Base-by-base conservation (phyloP, 1,140 invertebrate species). In the Tenebrio molitor region DNA sequence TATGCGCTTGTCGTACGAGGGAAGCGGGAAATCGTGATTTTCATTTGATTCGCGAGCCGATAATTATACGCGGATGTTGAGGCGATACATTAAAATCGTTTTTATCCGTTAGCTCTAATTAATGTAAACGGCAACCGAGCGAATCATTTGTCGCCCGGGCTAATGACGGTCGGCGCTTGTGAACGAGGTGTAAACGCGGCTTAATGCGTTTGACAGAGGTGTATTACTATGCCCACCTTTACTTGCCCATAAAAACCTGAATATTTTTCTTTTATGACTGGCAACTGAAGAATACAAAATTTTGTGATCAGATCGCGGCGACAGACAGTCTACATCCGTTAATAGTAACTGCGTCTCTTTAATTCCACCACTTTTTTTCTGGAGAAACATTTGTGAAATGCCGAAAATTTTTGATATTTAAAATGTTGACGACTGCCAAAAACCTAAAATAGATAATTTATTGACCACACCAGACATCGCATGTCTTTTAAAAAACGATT, bases 301-400 rank as follows among this genome's bases (percentile, higher is more conserved):
- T 25, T 21, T 29, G 25, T 58, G 8, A 12, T 29, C 12, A 23
- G 14, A 58, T 58, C 12, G 15, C 23, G 50, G 50, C 50, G 50
- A 58, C 50, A 58, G 50, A 58, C 50, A 58, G 50, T 58, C 50
- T 58, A 58, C 21, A 58, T 58, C 50, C 36, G 36, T 39, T 39
- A 39, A 39, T n/a, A 39, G 36, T n/a, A 12, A 39, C 36, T 12
- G 4, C 25, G 25, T 8, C 25, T 8, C 12, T 12, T 39, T 12
- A 39, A 12, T 39, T 39, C 36, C 12, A 8, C 36, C 2, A 39
- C 6, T 8, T 3, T 39, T 29, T 8, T 44, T 16, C 16, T 15
- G 16, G 12, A n/a, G 16, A 53, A 53, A 10, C 2, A 53, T 53
- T n/a, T 23, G 1, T 7, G 8, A 3, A 53, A 53, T 53, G 7